Percentiles rank a stretch among this genome's conserved stretches.
Conservation (phyloP, 2,113 vertebrate species). For the Mesitornis unicolor region DNA sequence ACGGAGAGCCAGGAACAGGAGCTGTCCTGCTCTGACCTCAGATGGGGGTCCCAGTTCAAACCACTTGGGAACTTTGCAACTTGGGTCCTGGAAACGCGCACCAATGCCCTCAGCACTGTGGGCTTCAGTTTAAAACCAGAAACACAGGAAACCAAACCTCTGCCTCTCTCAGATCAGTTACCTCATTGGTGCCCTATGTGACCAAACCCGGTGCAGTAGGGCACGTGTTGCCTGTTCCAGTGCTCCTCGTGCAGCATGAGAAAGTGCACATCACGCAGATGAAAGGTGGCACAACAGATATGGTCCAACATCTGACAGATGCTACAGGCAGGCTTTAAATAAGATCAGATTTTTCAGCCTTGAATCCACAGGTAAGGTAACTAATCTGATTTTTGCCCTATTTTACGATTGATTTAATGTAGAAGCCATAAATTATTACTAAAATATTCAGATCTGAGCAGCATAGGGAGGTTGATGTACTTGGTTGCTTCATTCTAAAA, state of each 20-base stretch:
- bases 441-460: neutral
- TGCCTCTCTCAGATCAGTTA: neutral
- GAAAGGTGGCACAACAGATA: neutral
- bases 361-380: neutral
- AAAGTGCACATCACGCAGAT: neutral
- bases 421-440: neutral
- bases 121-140: neutral
- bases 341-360: neutral
- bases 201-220: accelerated
- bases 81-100: neutral
- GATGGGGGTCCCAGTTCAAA: neutral
- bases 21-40: no score
- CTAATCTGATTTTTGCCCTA: neutral
- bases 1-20: accelerated
- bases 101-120: accelerated
- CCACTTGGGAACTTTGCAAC: neutral
- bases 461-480: neutral
- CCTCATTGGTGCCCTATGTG: neutral
- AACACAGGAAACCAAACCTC: neutral
- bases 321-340: neutral
- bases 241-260: accelerated
- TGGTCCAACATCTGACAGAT: accelerated
- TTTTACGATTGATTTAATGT: neutral
- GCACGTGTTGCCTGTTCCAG: neutral
- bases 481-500: neutral